Base-by-base conservation (phyloP, 2,888 invertebrate genomes). In the Notocelia uddmanniana region DNA sequence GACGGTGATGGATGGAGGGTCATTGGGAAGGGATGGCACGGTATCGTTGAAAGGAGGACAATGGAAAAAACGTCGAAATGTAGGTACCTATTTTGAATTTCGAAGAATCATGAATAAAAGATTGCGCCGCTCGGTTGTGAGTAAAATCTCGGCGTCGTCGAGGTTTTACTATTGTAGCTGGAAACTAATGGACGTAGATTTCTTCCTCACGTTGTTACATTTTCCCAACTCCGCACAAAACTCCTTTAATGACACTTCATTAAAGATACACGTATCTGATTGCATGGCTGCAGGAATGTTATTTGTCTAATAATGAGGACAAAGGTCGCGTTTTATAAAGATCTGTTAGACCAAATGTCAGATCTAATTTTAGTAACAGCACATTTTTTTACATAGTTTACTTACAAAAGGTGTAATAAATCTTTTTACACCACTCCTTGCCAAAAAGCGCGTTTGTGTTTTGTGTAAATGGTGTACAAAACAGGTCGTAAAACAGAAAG, bases 1-100 rank as follows among this genome's bases (percentile, higher is more conserved):
- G 64, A 64, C 64, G 64, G 37, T 54, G 64, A 64, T 52, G 21
- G 52, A 64, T 64, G 19, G 52, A 64, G 64, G 64, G 64, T 64
- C 64, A 63, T 52, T 19, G 34, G 31, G 11, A 64, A 64, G 64
- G 54, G 64, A 64, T 54, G 37, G 26, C 21, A 13, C 21, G 52
- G 48, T 34, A 52, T 63, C 34, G 63, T 34, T 26, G 63, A 34
- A 50, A 31, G 8, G 34, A 50, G 31, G 62, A 60, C 45, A 64
- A 21, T 37, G 64, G 64, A 37, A 54, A 54, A 63, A 50, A 23
- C 45, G 26, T 19, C 11, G 26, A 62, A 60, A 60, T 45, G 23
- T 41, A n/a, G 59, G 34, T 13, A 41, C 3, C 21, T 59, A 41
- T 60, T 60, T 48, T 60, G 23, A 45, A 60, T 60, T 37, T 18